phyloP scores from a whole-genome alignment of 2,113 vertebrate genomes.

The Labrus mixtus region DNA sequence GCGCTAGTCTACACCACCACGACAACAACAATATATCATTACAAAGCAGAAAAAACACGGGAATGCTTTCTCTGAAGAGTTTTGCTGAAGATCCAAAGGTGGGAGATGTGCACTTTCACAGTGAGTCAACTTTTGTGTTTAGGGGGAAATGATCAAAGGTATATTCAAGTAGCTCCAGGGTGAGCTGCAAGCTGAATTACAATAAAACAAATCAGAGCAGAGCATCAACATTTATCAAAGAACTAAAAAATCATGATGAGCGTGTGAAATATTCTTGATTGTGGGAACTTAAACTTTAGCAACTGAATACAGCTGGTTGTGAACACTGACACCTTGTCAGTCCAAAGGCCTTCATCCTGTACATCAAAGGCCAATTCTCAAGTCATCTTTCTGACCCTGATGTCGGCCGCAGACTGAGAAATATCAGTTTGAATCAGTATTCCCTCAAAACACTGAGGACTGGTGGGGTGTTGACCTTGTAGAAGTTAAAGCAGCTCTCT shows the following conservation, averaged over 20 bases:
- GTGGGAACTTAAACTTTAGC: neutral
- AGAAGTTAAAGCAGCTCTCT: neutral
- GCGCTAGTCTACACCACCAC: neutral
- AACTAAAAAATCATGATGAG: neutral
- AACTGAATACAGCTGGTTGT: neutral
- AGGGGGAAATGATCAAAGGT: conserved; percentile 16
- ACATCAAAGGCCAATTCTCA: neutral
- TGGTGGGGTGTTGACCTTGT: conserved; percentile 3
- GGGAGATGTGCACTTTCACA: neutral
- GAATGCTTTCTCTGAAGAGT: neutral
- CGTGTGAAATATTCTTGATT: neutral
- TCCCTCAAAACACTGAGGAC: neutral
- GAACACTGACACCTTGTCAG: neutral
- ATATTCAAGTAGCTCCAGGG: conserved; percentile 12
- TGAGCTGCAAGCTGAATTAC: conserved; percentile 6
- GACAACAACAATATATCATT: conserved; percentile 13
- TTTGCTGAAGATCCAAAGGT: neutral
- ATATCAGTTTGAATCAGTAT: neutral
- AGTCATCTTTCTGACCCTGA: neutral
- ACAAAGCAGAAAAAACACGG: conserved; percentile 4
- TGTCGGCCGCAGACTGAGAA: conserved; percentile 2
- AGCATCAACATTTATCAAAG: neutral
- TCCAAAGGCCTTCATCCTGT: neutral
- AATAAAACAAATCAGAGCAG: neutral
- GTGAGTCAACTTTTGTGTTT: neutral